Base-by-base conservation (phyloP, 2,888 invertebrate genomes). In the Thecophora atra region DNA sequence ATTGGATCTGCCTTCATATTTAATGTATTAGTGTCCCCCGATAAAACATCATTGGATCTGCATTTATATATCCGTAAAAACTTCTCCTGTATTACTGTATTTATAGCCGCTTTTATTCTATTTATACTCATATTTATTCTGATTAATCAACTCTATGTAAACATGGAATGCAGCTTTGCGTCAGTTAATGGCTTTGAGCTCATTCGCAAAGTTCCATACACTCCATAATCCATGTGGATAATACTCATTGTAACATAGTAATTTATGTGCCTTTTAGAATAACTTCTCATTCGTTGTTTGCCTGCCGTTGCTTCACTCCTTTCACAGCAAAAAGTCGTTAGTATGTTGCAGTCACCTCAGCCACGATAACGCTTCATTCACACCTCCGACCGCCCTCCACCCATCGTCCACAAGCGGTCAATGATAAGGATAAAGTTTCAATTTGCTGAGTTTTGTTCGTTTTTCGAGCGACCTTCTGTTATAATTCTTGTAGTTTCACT, bases 351-450 rank as follows among this genome's bases (percentile, higher is more conserved):
- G 58, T 28, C 58, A 58, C 21, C 21, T 5, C 21, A n/a, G 24
- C 54, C 19, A 11, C 3, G 24, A n/a, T 11, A 54, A 5, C 54
- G 21, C 1, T 24, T 54, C 19, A 54, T 54, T 11, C 26, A 24
- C 28, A 15, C 11, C 58, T 15, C 58, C 15, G 17, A 21, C 54
- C 58, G 21, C 3, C 58, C 3, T 15, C 24, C 24, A 28, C 28
- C 28, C 7, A 54, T 24, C 11, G 1, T 24, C 11, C 54, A 21
- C 54, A 54, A 11, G 1, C 54, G 26, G 24, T 24, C 26, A 58
- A 4, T 58, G 24, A 24, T 44, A 63, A 70, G 62, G 70, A 63
- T 70, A 52, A 70, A 70, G 70, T 70, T 70, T 70, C 51, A 70
- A 52, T 70, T 70, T 52, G 63, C 52, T 62, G 52, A 21, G 42